A percentile compares a stretch with the other conserved stretches of the same genome.
Evolutionary conservation across 2,113 vertebrate genomes (phyloP).

Genomic region (Podarcis muralis): DNA sequence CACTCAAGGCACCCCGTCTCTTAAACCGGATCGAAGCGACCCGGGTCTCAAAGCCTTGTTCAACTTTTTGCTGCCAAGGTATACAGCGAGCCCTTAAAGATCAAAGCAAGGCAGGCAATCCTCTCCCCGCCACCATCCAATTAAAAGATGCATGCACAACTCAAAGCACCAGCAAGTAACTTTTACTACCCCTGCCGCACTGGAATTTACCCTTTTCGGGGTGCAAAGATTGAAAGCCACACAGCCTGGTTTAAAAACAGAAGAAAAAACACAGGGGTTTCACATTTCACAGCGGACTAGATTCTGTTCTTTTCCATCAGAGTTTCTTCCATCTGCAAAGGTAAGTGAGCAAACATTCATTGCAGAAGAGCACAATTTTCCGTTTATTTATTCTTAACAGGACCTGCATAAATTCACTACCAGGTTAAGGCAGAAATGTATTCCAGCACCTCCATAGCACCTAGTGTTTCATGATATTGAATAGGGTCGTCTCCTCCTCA

Average conservation of each 20-base stretch:
- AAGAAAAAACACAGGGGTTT: not conserved
- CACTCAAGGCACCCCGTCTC: not conserved
- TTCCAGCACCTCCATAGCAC: not conserved
- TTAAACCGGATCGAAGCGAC: not conserved
- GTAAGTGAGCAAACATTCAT: not conserved
- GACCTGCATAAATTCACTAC: not conserved
- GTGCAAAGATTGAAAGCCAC: not conserved
- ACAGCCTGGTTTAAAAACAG: not conserved
- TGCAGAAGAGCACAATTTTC: not conserved
- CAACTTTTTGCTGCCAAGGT: not conserved
- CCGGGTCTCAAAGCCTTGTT: not conserved
- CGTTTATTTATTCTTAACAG: not conserved
- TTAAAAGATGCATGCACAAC: not conserved
- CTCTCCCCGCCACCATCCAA: not conserved
- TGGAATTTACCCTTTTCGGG: not conserved
- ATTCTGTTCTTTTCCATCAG: not conserved
- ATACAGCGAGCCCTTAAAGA: not conserved
- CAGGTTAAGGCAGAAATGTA: not conserved
- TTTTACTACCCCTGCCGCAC: not conserved
- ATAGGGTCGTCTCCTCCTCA: no score
- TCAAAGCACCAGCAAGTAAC: not conserved
- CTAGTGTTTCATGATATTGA: not conserved
- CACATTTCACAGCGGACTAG: not conserved
- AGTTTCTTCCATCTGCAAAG: slow-evolving; percentile 1
- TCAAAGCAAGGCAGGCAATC: accelerated